Conservation (phyloP, 2,888 invertebrate species). For the Ephialtes manifestator region DNA sequence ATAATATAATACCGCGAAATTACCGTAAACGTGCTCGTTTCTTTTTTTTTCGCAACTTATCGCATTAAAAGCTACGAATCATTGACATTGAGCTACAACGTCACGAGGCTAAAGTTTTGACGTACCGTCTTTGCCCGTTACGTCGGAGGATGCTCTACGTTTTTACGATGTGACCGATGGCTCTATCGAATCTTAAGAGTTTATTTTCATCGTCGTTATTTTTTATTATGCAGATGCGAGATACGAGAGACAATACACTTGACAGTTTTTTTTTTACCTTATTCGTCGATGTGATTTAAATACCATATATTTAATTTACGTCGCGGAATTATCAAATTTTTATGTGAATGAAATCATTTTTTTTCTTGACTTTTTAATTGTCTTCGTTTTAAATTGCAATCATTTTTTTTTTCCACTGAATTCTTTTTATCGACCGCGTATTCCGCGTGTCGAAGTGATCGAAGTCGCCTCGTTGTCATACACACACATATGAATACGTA, state of each 20-base stretch:
- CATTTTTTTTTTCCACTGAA: not conserved
- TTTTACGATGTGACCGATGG: conserved; percentile 15
- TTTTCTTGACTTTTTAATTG: no score
- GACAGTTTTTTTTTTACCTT: not conserved
- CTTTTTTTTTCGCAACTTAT: conserved; percentile 51
- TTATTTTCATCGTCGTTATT: not conserved
- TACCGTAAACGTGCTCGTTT: conserved; percentile 21
- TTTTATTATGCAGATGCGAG: not conserved
- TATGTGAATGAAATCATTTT: not conserved
- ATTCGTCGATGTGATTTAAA: not conserved
- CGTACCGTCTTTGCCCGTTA: conserved; percentile 57
- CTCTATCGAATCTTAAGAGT: not conserved
- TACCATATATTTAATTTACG: not conserved
- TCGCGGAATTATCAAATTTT: not conserved
- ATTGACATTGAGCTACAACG: conserved; percentile 76
- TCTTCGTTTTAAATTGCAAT: not conserved
- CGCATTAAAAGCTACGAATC: conserved; percentile 70
- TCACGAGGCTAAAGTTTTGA: conserved; percentile 74
- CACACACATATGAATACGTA: conserved; percentile 3
- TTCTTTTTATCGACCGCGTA: not conserved
- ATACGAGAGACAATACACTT: not conserved
- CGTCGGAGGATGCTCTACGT: conserved; percentile 44
- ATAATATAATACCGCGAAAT: conserved; percentile 30
- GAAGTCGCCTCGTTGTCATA: not conserved
- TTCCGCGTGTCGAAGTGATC: conserved; percentile 12